Percentiles rank a stretch among this genome's conserved stretches.
Conservation (phyloP, 2,113 vertebrate species). For the Geococcyx californianus region DNA sequence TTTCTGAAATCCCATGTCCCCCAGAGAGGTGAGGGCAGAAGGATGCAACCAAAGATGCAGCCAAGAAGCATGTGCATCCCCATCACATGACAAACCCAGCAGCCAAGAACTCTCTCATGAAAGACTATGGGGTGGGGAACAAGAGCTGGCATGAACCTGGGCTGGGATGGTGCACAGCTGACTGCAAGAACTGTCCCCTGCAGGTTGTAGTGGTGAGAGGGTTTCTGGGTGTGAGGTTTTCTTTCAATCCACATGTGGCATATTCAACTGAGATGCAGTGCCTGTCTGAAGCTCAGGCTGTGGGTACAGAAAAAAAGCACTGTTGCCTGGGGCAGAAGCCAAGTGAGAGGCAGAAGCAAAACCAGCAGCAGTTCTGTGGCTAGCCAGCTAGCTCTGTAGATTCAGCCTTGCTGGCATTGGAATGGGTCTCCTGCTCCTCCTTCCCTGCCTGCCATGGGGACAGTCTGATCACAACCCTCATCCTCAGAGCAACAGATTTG, state of each 20-base stretch:
- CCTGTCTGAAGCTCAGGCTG: neutral
- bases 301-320: neutral
- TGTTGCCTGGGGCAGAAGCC: neutral
- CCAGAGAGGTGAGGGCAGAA: neutral
- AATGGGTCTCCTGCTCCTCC: neutral
- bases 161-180: neutral
- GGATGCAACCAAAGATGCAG: neutral
- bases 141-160: rapidly evolving
- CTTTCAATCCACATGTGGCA: neutral
- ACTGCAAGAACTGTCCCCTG: neutral
- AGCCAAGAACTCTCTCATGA: rapidly evolving
- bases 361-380: neutral
- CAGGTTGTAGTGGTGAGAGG: neutral
- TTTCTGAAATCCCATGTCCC: neutral
- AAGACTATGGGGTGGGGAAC: rapidly evolving
- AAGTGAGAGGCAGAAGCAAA: neutral
- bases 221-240: neutral
- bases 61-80: neutral
- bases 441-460: neutral
- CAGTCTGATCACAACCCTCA: neutral
- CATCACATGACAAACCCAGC: rapidly evolving
- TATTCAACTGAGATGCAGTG: neutral
- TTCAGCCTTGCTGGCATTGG: neutral
- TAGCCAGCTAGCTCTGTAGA: neutral
- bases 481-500: neutral